Percentiles rank a stretch among this genome's conserved stretches.
Evolutionary conservation across 2,888 invertebrate species (phyloP).

Genomic region (Orthosia gracilis): DNA sequence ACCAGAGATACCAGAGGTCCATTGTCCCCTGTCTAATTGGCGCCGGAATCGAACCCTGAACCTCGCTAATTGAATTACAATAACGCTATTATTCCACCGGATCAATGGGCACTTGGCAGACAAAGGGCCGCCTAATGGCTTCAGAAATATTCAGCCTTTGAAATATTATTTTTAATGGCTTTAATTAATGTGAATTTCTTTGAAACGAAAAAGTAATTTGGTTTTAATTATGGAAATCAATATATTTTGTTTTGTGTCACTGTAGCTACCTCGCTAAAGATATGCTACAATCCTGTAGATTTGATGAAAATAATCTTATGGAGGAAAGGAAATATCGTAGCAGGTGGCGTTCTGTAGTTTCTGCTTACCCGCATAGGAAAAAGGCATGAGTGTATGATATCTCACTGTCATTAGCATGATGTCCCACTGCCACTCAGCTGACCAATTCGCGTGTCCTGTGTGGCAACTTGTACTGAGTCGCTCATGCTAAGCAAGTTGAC

Average conservation of each 20-base stretch:
- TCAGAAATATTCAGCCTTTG: constrained; percentile 39
- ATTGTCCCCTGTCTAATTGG: constrained; percentile 74
- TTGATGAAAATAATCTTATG: too few relatives aligned
- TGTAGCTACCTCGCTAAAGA: background rate
- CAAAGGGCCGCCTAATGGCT: constrained; percentile 63
- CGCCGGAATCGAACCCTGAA: constrained; percentile 70
- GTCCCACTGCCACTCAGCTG: too few relatives aligned
- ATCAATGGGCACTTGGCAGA: constrained; percentile 64
- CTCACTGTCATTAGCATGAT: too few relatives aligned
- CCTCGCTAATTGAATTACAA: constrained; percentile 75
- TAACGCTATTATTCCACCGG: constrained; percentile 71
- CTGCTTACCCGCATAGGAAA: too few relatives aligned
- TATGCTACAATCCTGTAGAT: too few relatives aligned
- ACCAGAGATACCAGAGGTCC: constrained; percentile 49
- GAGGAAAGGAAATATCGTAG: too few relatives aligned
- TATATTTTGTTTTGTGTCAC: constrained; percentile 13
- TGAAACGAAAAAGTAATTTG: constrained; percentile 43
- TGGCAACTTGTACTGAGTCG: too few relatives aligned
- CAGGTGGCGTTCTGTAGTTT: too few relatives aligned
- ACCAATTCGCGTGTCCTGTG: too few relatives aligned
- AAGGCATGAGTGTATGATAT: too few relatives aligned
- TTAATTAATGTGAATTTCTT: constrained; percentile 56
- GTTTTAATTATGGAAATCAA: constrained; percentile 30
- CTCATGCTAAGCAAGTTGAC: too few relatives aligned
- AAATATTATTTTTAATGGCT: constrained; percentile 62